Evolutionary conservation across 2,113 vertebrate genomes (phyloP).

Genomic region (Dendrocopos noguchii): DNA sequence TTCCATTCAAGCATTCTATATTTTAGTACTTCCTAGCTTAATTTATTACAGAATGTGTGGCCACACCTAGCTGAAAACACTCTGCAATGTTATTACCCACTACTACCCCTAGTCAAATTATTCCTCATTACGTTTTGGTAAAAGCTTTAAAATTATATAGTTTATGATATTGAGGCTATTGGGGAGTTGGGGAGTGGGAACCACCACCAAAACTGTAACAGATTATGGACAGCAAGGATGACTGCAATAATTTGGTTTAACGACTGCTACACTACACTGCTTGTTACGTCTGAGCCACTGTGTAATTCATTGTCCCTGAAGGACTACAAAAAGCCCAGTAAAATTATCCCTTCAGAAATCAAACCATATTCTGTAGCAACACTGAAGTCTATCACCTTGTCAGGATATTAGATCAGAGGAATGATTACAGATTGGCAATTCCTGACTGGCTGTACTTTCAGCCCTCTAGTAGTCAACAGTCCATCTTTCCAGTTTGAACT

Average conservation of each 20-base stretch:
- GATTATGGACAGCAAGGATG: slow-evolving; percentile 5
- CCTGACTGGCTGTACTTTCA: neutral
- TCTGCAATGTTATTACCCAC: neutral
- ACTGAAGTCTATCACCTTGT: neutral
- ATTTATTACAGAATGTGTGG: slow-evolving; percentile 30
- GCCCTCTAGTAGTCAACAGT: neutral
- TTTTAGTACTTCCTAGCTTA: neutral
- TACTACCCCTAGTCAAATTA: neutral
- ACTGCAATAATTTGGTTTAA: slow-evolving; percentile 30
- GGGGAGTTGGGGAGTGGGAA: neutral
- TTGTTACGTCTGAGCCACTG: neutral
- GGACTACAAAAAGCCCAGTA: slow-evolving; percentile 6
- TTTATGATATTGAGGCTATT: neutral
- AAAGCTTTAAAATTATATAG: neutral
- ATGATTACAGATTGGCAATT: neutral
- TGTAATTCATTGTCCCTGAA: slow-evolving; percentile 42
- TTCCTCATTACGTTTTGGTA: neutral
- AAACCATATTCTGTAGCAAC: neutral
- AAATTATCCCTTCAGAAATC: slow-evolving; percentile 40
- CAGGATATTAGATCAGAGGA: neutral
- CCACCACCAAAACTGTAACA: neutral
- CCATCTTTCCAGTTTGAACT: neutral
- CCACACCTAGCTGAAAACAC: neutral
- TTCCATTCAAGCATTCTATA: neutral
- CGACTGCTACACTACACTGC: neutral